phyloP scores from a whole-genome alignment of 1,140 invertebrate genomes.

The Cheumatopsyche charites region DNA sequence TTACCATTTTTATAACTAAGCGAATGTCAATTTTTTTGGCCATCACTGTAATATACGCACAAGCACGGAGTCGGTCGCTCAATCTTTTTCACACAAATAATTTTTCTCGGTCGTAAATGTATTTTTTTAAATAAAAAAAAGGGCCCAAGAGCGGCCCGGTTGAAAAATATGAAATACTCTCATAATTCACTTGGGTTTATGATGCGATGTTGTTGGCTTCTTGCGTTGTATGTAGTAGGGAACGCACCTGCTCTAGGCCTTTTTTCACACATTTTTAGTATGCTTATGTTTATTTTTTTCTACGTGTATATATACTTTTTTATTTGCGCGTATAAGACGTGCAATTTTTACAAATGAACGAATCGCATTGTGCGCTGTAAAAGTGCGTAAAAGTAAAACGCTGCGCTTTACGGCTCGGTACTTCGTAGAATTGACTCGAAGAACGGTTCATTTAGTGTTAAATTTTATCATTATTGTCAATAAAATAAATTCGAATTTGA shows the following conservation, averaged over 20 bases:
- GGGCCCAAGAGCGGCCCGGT: neutral
- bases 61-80: neutral
- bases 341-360: neutral
- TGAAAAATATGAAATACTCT: conserved; percentile 16
- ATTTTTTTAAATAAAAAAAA: conserved; percentile 1
- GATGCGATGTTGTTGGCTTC: neutral
- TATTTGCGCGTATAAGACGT: neutral
- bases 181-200: conserved; percentile 16
- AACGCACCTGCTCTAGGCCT: neutral
- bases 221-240: neutral
- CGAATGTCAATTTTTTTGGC: no score
- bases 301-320: neutral
- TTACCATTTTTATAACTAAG: no score
- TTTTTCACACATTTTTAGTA: neutral
- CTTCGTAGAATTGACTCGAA: neutral
- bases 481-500: neutral
- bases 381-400: neutral
- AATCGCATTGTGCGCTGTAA: no score
- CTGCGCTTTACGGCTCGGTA: neutral
- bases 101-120: neutral
- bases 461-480: neutral
- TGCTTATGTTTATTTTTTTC: neutral
- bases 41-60: no score
- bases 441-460: neutral
- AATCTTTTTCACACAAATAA: conserved; percentile 22